These are phyloP conservation scores for Ganaspis brasiliensis DNA, from an alignment of 2,888 invertebrate species.

Conservation along the genomic window DNA sequence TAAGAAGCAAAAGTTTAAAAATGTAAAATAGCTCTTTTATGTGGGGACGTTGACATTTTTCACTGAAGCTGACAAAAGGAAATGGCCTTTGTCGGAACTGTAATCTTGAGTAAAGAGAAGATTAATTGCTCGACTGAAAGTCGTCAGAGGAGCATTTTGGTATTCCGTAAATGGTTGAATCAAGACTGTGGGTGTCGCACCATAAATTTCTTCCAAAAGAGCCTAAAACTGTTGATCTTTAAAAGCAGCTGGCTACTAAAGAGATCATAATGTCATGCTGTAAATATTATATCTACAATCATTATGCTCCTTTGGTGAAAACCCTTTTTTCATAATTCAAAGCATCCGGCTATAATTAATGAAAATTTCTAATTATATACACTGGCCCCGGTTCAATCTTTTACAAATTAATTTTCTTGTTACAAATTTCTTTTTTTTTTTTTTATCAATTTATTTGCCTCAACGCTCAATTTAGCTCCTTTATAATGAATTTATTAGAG, in stretches of 20 bases:
- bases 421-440: no score
- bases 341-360: no score
- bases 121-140: conserved; percentile 38
- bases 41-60: conserved; percentile 32
- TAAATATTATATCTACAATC: neutral
- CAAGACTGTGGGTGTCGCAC: conserved; percentile 28
- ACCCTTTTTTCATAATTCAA: no score
- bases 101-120: conserved; percentile 37
- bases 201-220: conserved; percentile 36
- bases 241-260: conserved; percentile 6
- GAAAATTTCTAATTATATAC: no score
- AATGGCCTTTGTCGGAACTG: conserved; percentile 39
- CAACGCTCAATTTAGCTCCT: no score
- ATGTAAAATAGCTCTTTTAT: conserved; percentile 25
- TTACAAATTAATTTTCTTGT: no score
- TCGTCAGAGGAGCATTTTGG: conserved; percentile 40
- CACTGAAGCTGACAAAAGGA: conserved; percentile 34
- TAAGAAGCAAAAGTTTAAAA: conserved; percentile 7
- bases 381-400: no score
- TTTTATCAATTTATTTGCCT: no score
- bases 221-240: conserved; percentile 40
- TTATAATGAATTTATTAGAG: no score
- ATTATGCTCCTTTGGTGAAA: neutral
- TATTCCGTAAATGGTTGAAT: conserved; percentile 38
- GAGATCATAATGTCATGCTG: neutral